These are phyloP conservation scores for Pemphredon lugubris DNA, from an alignment of 2,888 invertebrate species.

Conservation along the genomic window DNA sequence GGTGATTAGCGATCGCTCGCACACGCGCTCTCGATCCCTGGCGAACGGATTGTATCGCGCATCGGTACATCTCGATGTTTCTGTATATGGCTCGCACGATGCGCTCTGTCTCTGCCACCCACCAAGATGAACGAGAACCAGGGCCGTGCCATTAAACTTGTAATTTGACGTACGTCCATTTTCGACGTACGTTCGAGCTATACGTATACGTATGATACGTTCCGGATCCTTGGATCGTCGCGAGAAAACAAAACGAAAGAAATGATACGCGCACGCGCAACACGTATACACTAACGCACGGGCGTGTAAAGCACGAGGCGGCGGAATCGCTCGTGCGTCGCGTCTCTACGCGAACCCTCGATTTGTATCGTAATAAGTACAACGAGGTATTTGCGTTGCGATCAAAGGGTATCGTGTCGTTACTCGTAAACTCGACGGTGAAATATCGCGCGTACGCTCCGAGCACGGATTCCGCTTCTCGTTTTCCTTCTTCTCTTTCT, in stretches of 20 bases:
- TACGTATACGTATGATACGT: no score
- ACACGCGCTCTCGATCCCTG: conserved; percentile 18
- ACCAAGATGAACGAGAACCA: conserved; percentile 40
- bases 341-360: no score
- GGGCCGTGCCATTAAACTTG: conserved; percentile 34
- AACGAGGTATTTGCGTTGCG: conserved; percentile 46
- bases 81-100: conserved; percentile 39
- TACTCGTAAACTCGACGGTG: conserved; percentile 50
- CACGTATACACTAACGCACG: background rate
- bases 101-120: conserved; percentile 43
- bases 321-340: no score
- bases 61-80: conserved; percentile 36
- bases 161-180: conserved; percentile 47
- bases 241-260: background rate
- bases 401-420: conserved; percentile 41
- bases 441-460: conserved; percentile 48
- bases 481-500: no score
- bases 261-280: background rate
- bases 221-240: background rate
- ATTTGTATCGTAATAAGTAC: conserved; percentile 55
- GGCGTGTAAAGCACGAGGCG: conserved; percentile 35
- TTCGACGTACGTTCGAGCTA: conserved; percentile 14
- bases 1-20: conserved; percentile 42
- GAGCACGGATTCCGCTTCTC: conserved; percentile 45
- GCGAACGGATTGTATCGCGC: conserved; percentile 36